phyloP scores from a whole-genome alignment of 2,888 invertebrate species.

The Protodeltote pygarga region DNA sequence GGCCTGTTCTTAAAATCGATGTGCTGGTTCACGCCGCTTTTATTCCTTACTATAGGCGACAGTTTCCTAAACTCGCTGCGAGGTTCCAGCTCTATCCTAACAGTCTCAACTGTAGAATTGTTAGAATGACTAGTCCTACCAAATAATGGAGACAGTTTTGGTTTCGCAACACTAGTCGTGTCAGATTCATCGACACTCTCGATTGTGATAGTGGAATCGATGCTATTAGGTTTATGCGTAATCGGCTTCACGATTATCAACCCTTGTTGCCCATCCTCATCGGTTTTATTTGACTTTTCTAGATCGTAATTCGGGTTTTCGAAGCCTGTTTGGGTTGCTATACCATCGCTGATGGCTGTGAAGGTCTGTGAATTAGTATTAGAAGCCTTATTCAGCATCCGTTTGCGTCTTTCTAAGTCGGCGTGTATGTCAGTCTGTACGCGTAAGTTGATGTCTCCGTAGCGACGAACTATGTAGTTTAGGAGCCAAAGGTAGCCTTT shows the following conservation, averaged over 20 bases:
- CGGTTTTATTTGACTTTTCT: conserved; percentile 50
- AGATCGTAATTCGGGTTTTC: conserved; percentile 79
- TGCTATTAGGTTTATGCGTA: conserved; percentile 60
- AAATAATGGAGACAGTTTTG: conserved; percentile 79
- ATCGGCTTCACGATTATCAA: conserved; percentile 79
- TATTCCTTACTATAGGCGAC: conserved; percentile 75
- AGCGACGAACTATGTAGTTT: conserved; percentile 89
- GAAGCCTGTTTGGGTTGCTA: conserved; percentile 79
- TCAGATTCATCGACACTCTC: conserved; percentile 75
- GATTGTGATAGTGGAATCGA: conserved; percentile 77
- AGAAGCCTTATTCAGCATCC: conserved; percentile 69
- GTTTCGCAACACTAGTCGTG: conserved; percentile 62
- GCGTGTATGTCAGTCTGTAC: conserved; percentile 89
- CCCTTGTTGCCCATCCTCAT: conserved; percentile 58
- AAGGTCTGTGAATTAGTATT: conserved; percentile 71
- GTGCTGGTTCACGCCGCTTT: conserved; percentile 63
- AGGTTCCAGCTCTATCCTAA: conserved; percentile 77
- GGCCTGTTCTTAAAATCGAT: conserved; percentile 78
- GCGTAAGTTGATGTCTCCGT: conserved; percentile 88
- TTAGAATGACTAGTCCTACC: conserved; percentile 68
- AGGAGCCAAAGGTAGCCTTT: conserved; percentile 91
- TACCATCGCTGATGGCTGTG: conserved; percentile 69
- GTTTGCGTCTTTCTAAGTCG: conserved; percentile 82
- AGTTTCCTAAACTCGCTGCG: conserved; percentile 76
- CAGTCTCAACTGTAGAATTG: conserved; percentile 63